Percentiles rank a stretch among this genome's conserved stretches.
Conservation (phyloP, 2,113 vertebrate genomes). For the Pelusios castaneus region DNA sequence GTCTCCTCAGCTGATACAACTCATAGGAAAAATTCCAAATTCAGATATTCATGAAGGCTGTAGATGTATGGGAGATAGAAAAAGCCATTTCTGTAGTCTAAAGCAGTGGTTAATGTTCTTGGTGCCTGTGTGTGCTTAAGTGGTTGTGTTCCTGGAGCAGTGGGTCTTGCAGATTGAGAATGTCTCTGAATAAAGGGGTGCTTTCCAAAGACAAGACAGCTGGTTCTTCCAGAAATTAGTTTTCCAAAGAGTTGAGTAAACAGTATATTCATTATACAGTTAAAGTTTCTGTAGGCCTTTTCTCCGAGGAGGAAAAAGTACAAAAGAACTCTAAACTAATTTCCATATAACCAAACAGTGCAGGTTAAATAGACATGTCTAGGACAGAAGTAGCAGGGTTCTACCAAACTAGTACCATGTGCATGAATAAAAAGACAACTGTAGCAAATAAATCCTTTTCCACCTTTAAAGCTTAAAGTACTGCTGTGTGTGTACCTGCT, state of each 20-base stretch:
- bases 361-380: too few species aligned
- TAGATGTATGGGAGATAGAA: background rate
- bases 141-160: background rate
- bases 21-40: background rate
- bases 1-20: background rate
- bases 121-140: background rate
- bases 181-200: background rate
- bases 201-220: background rate
- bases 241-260: background rate
- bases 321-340: background rate
- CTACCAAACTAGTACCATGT: background rate
- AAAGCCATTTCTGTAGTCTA: background rate
- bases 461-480: background rate
- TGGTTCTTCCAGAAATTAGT: background rate
- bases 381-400: background rate
- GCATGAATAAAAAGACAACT: background rate
- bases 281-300: background rate
- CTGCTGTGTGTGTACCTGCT: background rate
- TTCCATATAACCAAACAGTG: too few species aligned
- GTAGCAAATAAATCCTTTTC: fast-evolving
- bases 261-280: background rate
- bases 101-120: background rate
- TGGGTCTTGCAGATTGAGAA: background rate
- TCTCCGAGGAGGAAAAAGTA: background rate
- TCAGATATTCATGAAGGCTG: background rate